These are phyloP conservation scores for Cantharis lateralis DNA, from an alignment of 2,888 invertebrate genomes.

Conservation along the genomic window DNA sequence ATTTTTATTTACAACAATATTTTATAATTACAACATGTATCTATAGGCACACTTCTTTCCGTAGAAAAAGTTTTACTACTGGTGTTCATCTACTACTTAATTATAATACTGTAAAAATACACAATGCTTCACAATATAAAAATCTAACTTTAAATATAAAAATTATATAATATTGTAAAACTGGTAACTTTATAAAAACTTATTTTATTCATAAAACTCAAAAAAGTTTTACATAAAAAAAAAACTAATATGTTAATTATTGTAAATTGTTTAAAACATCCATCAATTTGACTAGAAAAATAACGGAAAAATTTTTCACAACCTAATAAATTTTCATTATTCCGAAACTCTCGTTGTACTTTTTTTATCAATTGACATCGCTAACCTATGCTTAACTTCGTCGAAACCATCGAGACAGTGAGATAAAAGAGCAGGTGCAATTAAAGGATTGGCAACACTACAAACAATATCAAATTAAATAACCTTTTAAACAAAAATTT, in stretches of 20 bases:
- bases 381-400: constrained; percentile 51
- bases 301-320: not conserved
- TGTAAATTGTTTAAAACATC: not conserved
- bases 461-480: not conserved
- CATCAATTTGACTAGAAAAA: not conserved
- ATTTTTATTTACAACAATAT: not conserved
- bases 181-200: not conserved
- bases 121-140: not conserved
- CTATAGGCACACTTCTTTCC: not conserved
- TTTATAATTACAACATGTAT: not conserved
- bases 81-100: not conserved
- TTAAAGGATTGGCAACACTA: constrained; percentile 1
- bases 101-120: not conserved
- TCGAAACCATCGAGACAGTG: constrained; percentile 52
- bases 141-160: not conserved
- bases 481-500: not conserved
- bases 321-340: not conserved
- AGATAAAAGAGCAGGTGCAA: constrained; percentile 47
- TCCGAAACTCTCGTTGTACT: constrained; percentile 6
- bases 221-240: not conserved
- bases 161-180: not conserved
- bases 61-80: not conserved
- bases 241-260: not conserved
- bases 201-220: not conserved
- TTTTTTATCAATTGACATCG: constrained; percentile 32